Base-by-base conservation (phyloP, 1,140 invertebrate species). In the Pararge aegeria region DNA sequence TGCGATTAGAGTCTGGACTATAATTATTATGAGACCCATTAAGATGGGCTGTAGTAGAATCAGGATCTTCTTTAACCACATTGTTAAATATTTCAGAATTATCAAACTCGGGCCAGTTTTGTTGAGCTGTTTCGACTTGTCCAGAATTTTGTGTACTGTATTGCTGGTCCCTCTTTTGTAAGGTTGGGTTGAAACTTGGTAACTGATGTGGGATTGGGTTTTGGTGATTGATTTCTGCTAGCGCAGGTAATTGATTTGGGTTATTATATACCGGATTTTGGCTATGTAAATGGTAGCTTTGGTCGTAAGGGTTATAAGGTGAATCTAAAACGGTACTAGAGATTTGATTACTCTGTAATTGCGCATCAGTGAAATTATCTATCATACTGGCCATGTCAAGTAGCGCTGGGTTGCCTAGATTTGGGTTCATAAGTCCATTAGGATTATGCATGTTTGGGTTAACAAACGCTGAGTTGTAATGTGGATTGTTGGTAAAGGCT, bases 261-360 rank as follows among this genome's bases (percentile, higher is more conserved):
- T n/a, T n/a, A 54, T 83, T 80, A 46, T 89, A 91, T n/a, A 90
- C 51, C 18, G 77, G 60, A 59, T 81, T 87, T 68, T 90, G 89
- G 62, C 90, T 88, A 65, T 91, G 89, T 9, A 91, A 60, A 66
- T 85, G 89, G 65, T 89, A 90, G 57, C 72, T 87, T 70, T 90
- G 87, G 37, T 91, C 89, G 44, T 90, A 90, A 4, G 89, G 55
- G 68, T 90, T 90, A 51, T 93, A 93, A 29, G 94, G 94, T 62
- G 94, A 95, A 76, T 96, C 94, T 58, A 95, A 78, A 2, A 95
- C 95, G 0, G 95, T 96, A 50, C 94, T 95, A 34, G 95, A 95
- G 49, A 96, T 95, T 87, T 96, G 94, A 75, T 95, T 95, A 71
- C 94, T 95, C 83, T 96, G 95, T 6, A 96, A 80, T 71, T 95